phyloP scores from a whole-genome alignment of 2,113 vertebrate species.

The Gymnobelideus leadbeateri region DNA sequence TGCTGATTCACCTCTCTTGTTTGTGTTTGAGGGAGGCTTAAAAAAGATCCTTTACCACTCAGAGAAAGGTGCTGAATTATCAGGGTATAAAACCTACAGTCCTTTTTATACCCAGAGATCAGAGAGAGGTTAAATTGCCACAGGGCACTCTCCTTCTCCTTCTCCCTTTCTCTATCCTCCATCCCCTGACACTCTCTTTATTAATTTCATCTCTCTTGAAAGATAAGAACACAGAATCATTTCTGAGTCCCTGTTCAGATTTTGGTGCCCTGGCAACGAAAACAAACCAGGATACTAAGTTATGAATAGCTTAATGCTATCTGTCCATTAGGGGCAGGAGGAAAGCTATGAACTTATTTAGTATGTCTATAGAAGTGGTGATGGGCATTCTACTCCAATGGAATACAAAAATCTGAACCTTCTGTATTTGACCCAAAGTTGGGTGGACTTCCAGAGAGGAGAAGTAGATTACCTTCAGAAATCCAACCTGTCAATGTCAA shows the following conservation, averaged over 20 bases:
- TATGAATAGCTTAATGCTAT: constrained; percentile 15
- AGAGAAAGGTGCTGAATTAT: constrained; percentile 12
- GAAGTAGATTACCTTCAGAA: not conserved
- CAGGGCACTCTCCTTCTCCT: not conserved
- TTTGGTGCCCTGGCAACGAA: not conserved
- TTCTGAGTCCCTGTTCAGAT: not conserved
- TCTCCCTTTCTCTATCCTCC: not conserved
- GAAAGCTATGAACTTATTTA: constrained; percentile 10
- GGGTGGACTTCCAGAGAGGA: not conserved
- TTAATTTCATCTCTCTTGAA: constrained; percentile 40
- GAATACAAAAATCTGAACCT: not conserved
- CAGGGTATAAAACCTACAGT: not conserved
- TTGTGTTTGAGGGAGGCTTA: constrained; percentile 46
- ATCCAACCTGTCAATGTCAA: not conserved
- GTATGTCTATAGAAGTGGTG: not conserved
- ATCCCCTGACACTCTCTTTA: not conserved
- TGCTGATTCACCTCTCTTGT: constrained; percentile 60
- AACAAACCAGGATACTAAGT: constrained; percentile 21
- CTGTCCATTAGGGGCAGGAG: not conserved
- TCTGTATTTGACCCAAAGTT: not conserved
- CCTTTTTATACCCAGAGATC: constrained; percentile 20
- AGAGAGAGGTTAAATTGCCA: not conserved
- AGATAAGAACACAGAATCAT: constrained; percentile 4
- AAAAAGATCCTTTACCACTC: constrained; percentile 49
- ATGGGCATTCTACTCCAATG: not conserved